These are phyloP conservation scores for Thereva nobilitata DNA, from an alignment of 2,888 invertebrate species.

Conservation along the genomic window DNA sequence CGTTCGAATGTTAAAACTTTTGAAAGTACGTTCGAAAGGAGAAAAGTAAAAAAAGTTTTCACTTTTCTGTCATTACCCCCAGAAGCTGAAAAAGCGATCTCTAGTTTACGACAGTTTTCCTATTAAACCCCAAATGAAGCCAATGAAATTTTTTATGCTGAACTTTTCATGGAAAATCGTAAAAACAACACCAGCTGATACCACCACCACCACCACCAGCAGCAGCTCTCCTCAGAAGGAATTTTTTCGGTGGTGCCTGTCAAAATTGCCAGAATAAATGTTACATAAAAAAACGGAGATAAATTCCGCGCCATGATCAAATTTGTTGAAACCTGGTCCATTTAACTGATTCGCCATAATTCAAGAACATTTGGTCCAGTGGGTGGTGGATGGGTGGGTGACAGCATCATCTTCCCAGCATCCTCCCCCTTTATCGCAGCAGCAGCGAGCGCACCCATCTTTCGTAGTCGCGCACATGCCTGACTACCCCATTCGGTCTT, in stretches of 20 bases:
- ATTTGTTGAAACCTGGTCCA: slow-evolving; percentile 35
- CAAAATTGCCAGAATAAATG: slow-evolving; percentile 34
- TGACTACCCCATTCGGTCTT: slow-evolving; percentile 14
- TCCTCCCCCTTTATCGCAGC: slow-evolving; percentile 13
- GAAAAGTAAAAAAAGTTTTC: too few species aligned
- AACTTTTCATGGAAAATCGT: slow-evolving; percentile 28
- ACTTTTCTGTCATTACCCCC: not conserved
- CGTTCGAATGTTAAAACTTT: too few species aligned
- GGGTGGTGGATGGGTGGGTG: slow-evolving; percentile 1
- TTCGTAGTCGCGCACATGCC: slow-evolving; percentile 21
- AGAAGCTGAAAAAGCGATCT: slow-evolving; percentile 7
- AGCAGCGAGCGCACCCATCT: slow-evolving; percentile 12
- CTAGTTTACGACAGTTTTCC: slow-evolving; percentile 19
- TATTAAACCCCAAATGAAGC: slow-evolving; percentile 23
- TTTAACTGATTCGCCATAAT: slow-evolving; percentile 36
- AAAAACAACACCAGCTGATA: slow-evolving; percentile 28
- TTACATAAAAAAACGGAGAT: slow-evolving; percentile 24
- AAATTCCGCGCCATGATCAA: slow-evolving; percentile 30
- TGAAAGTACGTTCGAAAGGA: not conserved
- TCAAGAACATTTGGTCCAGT: slow-evolving; percentile 25
- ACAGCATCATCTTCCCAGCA: not conserved
- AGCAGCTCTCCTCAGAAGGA: not conserved
- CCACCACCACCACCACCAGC: not conserved
- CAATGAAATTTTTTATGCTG: slow-evolving; percentile 32
- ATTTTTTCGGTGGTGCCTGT: slow-evolving; percentile 12